Base-by-base conservation (phyloP, 2,113 vertebrate species). In the Rhabdomys dilectus region DNA sequence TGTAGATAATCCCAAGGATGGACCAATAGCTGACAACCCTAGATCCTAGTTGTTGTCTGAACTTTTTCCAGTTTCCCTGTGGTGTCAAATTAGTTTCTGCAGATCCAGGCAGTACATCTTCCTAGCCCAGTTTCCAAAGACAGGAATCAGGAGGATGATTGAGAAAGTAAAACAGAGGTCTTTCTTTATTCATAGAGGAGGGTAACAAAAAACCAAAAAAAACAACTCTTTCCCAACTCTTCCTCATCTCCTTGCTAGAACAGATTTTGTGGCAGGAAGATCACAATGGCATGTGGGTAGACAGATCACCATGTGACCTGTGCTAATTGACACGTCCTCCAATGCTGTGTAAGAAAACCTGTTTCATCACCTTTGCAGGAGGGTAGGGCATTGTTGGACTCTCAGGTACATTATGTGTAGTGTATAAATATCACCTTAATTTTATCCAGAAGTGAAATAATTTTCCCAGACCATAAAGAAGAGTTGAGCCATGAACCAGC, bases 361-460 rank as follows among this genome's bases (percentile, higher is more conserved):
- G 39, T 56, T 39, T 92, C 39, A 80, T 36, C 36, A 36, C 70
- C 62, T 88, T 45, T 78, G 76, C 45, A 95, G 56, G 36, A 60
- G 42, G 29, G 53, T 36, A 21, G 12, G 60, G n/a, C 60, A 26
- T 62, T 72, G 60, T 0, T 64, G 31, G 62, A 90, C 70, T 92
- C 87, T 95, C 51, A 56, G 31, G 64, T 68, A 93, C 84, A 42
- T 60, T 48, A 11, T 64, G 26, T 77, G 62, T 1, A 4, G 26
- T 88, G 78, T 68, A 42, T 89, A 73, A 93, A 8, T 84, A 70
- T 80, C n/a, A 85, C 87, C n/a, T 93, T 91, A 39, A 80, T 68
- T 91, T 82, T 85, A 56, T 42, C 60, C 42, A 58, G 58, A 94
- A 84, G 34, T 64, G 81, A 66, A 88, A 34, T 60, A 16, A 66